A percentile compares a stretch with the other conserved stretches of the same genome.
These are phyloP conservation scores for Macrotrachela quadricornifera DNA, from an alignment of 1,140 invertebrate genomes.

Conservation along the genomic window DNA sequence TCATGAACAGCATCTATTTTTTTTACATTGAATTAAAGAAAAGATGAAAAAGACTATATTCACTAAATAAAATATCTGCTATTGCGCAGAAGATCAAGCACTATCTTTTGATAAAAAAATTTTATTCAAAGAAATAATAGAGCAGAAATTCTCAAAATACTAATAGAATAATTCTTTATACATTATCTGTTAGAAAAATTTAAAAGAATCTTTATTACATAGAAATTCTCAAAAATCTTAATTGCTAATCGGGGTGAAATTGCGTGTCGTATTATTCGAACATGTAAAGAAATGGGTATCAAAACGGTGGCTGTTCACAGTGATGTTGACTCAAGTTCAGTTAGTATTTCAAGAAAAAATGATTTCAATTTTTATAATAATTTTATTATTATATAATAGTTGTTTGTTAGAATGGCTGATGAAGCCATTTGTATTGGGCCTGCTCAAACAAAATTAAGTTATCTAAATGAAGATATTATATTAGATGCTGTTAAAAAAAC, in stretches of 20 bases:
- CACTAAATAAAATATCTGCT: too few relatives aligned
- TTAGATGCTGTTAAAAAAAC: slow-evolving; percentile 38
- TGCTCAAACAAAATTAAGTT: slow-evolving; percentile 41
- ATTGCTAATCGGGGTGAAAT: slow-evolving; percentile 96
- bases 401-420: slow-evolving; percentile 47
- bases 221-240: slow-evolving; percentile 23
- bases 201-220: too few relatives aligned
- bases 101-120: too few relatives aligned
- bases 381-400: slow-evolving; percentile 16
- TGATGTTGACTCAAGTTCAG: slow-evolving; percentile 54
- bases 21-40: too few relatives aligned
- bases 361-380: neutral
- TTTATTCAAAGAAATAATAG: too few relatives aligned
- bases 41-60: too few relatives aligned
- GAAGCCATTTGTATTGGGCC: slow-evolving; percentile 47
- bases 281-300: slow-evolving; percentile 67
- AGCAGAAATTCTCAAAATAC: too few relatives aligned
- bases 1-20: too few relatives aligned
- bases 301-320: slow-evolving; percentile 82
- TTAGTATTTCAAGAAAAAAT: slow-evolving; percentile 22
- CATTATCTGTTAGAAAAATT: too few relatives aligned
- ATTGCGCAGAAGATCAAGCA: too few relatives aligned
- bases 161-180: too few relatives aligned
- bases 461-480: slow-evolving; percentile 44
- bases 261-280: slow-evolving; percentile 63